phyloP scores from a whole-genome alignment of 2,888 invertebrate species.

The Ectemnius lituratus region DNA sequence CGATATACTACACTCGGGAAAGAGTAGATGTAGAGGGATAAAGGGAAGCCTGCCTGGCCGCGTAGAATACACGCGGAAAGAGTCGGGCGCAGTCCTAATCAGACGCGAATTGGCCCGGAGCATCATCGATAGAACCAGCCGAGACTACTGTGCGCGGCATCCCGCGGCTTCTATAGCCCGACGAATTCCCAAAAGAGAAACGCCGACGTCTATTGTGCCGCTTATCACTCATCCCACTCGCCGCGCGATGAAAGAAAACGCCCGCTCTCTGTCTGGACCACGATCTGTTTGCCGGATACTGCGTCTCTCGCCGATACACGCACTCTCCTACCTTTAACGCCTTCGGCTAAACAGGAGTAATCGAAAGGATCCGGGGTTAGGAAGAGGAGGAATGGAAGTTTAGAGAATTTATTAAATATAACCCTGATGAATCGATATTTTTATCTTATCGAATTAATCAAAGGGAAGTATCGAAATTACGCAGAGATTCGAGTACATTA shows the following conservation, averaged over 20 bases:
- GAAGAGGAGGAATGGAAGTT: too few species aligned
- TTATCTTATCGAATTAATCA: too few species aligned
- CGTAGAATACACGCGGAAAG: too few species aligned
- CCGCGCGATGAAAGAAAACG: conserved; percentile 14
- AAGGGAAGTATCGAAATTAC: too few species aligned
- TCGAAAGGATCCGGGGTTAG: too few species aligned
- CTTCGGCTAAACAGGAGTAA: too few species aligned
- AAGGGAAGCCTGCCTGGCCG: neutral
- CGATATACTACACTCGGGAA: too few species aligned
- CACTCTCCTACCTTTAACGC: neutral
- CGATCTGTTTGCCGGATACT: neutral
- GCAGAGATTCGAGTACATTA: neutral
- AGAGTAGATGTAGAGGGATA: neutral
- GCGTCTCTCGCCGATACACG: conserved; percentile 2
- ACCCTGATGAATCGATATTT: too few species aligned
- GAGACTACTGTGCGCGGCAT: conserved; percentile 3
- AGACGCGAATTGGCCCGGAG: conserved; percentile 27
- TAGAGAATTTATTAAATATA: too few species aligned
- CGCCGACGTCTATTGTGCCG: conserved; percentile 27
- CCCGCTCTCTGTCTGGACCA: conserved; percentile 2
- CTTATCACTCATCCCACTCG: conserved; percentile 29
- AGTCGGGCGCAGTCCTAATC: conserved; percentile 17
- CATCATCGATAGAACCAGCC: conserved; percentile 29
- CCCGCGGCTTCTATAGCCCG: neutral
- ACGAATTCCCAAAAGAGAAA: conserved; percentile 15